phyloP scores from a whole-genome alignment of 2,113 vertebrate species.

The Nothoprocta pentlandii region DNA sequence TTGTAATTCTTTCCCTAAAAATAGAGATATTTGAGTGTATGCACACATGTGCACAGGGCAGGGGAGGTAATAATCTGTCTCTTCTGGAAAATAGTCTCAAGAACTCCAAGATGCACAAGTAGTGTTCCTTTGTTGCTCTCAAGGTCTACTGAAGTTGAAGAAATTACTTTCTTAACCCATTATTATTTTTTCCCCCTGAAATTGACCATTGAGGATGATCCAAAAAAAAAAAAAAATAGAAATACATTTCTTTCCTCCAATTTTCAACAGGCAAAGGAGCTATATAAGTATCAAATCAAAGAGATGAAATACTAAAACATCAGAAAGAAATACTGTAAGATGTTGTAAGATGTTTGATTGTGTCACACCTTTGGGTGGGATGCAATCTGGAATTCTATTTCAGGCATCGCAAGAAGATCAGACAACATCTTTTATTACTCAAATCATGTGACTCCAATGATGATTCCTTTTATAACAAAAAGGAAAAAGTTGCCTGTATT shows the following conservation, averaged over 20 bases:
- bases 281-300: conserved; percentile 1
- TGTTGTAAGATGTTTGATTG: not conserved
- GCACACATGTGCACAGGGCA: not conserved
- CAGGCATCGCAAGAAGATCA: not conserved
- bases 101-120: not conserved
- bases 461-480: not conserved
- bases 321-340: not conserved
- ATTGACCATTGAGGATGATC: not conserved
- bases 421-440: not conserved
- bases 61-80: not conserved
- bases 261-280: not conserved
- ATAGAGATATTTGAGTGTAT: not conserved
- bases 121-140: not conserved
- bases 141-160: not conserved
- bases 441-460: not conserved
- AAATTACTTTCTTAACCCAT: not conserved
- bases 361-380: not conserved
- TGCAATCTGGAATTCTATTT: not conserved
- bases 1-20: not conserved
- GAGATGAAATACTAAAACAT: not conserved
- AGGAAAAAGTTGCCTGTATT: not conserved
- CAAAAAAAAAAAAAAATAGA: fast-evolving
- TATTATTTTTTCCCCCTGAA: not conserved
- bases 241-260: not conserved
- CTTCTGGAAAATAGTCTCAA: not conserved